phyloP scores from a whole-genome alignment of 1,140 invertebrate genomes.

The Conus ventricosus region DNA sequence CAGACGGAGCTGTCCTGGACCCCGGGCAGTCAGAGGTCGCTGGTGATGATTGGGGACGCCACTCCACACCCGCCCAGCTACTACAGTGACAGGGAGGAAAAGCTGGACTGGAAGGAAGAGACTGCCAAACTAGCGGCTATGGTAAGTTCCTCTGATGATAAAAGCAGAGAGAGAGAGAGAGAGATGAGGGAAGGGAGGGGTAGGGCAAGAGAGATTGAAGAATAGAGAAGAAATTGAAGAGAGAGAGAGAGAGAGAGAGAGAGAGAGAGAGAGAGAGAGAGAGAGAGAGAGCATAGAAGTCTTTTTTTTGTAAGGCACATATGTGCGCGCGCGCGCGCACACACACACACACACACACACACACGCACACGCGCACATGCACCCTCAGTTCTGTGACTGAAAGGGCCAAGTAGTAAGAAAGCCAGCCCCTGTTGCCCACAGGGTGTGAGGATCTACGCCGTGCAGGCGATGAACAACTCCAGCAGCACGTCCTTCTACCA shows the following conservation, averaged over 20 bases:
- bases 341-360: not conserved
- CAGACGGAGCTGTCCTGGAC: constrained; percentile 64
- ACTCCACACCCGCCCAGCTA: constrained; percentile 59
- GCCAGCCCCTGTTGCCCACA: not conserved
- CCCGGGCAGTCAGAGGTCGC: constrained; percentile 58
- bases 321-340: too few relatives aligned
- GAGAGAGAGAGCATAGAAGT: too few relatives aligned
- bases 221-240: too few relatives aligned
- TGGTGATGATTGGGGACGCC: constrained; percentile 68
- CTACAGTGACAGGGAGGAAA: constrained; percentile 30
- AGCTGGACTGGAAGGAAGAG: constrained; percentile 65
- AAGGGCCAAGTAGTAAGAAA: too few relatives aligned
- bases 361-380: too few relatives aligned
- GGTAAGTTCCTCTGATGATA: constrained; percentile 28
- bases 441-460: constrained; percentile 36
- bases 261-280: too few relatives aligned
- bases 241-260: too few relatives aligned
- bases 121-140: constrained; percentile 33
- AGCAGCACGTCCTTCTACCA: constrained; percentile 54
- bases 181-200: not conserved
- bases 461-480: constrained; percentile 55
- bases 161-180: too few relatives aligned
- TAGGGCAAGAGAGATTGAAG: not conserved
- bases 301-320: too few relatives aligned
- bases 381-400: too few relatives aligned